phyloP scores from a whole-genome alignment of 2,888 invertebrate genomes.

The Nephrotoma guestfalica region DNA sequence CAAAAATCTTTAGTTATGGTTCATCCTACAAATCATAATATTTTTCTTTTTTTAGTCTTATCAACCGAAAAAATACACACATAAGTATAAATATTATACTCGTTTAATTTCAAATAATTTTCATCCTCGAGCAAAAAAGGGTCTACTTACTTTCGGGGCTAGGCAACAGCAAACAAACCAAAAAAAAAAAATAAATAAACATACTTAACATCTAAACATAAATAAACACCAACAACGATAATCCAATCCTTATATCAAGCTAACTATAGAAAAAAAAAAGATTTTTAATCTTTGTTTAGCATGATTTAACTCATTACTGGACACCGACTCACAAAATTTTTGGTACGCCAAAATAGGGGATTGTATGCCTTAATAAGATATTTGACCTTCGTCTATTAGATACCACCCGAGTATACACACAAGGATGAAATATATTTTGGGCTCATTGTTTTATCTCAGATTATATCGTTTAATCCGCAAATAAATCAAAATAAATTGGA shows the following conservation, averaged over 20 bases:
- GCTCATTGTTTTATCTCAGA: not conserved
- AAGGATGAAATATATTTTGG: not conserved
- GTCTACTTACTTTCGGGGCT: not conserved
- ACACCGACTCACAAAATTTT: not conserved
- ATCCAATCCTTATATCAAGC: not conserved
- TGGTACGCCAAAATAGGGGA: not conserved
- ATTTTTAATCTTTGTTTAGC: not conserved
- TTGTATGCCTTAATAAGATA: not conserved
- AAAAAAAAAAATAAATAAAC: not conserved
- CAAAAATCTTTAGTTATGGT: not conserved
- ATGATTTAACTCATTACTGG: not conserved
- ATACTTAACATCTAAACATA: not conserved
- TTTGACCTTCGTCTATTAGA: not conserved
- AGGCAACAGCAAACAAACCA: not conserved
- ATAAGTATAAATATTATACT: not conserved
- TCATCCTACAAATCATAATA: not conserved
- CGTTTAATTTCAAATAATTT: not conserved
- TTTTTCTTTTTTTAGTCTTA: not conserved
- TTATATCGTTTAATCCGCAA: not conserved
- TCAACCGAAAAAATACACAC: not conserved
- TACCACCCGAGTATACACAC: not conserved
- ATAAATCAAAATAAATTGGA: not conserved
- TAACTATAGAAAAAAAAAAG: not conserved
- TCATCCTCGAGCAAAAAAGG: not conserved
- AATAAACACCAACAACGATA: not conserved